Evolutionary conservation across 2,888 invertebrate species (phyloP).

Genomic region (Dorcus hopei): DNA sequence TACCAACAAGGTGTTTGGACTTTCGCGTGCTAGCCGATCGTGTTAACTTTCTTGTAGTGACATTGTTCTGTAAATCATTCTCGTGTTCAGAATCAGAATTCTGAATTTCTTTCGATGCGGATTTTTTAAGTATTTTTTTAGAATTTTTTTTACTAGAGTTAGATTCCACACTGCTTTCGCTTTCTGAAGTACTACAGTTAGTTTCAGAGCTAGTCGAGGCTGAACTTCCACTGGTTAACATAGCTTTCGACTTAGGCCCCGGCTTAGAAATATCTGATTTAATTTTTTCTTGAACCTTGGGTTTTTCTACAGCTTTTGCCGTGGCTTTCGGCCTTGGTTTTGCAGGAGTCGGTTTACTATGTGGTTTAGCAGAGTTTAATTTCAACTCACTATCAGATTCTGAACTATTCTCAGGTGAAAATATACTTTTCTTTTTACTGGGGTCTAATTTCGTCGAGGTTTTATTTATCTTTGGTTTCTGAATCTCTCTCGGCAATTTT

Average conservation of each 20-base stretch:
- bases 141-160: conserved; percentile 21
- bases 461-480: conserved; percentile 3
- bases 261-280: conserved; percentile 21
- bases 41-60: conserved; percentile 63
- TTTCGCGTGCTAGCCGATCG: conserved; percentile 68
- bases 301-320: conserved; percentile 43
- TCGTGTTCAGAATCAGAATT: conserved; percentile 44
- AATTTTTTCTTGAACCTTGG: conserved; percentile 50
- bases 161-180: conserved; percentile 39
- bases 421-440: conserved; percentile 73
- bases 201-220: conserved; percentile 39
- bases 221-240: conserved; percentile 52
- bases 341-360: conserved; percentile 41
- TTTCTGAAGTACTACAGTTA: conserved; percentile 40
- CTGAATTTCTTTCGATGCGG: conserved; percentile 42
- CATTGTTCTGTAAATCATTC: conserved; percentile 35
- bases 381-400: conserved; percentile 56
- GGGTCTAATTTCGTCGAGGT: conserved; percentile 30
- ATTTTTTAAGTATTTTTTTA: conserved; percentile 41
- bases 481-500: conserved; percentile 17
- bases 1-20: conserved; percentile 60
- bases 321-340: conserved; percentile 49
- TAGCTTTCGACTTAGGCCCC: conserved; percentile 50
- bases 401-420: conserved; percentile 77
- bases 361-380: conserved; percentile 45